phyloP scores from a whole-genome alignment of 2,888 invertebrate species.

The Drosophila cognata region DNA sequence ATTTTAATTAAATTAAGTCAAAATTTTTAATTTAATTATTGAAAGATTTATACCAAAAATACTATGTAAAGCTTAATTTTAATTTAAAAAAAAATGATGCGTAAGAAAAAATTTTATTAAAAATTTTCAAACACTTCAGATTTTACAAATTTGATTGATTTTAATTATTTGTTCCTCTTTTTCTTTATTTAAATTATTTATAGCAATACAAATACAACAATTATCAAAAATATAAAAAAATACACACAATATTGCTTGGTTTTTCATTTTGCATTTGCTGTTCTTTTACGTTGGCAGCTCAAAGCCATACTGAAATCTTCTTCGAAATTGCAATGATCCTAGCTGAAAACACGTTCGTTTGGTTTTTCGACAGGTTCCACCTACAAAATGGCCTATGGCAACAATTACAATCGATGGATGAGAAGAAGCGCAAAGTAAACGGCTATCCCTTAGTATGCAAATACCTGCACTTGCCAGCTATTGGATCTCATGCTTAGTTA shows the following conservation, averaged over 20 bases:
- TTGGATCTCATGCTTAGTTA: constrained; percentile 74
- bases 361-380: constrained; percentile 72
- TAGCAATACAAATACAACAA: constrained; percentile 53
- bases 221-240: constrained; percentile 23
- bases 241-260: constrained; percentile 19
- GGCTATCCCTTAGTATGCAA: constrained; percentile 17
- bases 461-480: constrained; percentile 12
- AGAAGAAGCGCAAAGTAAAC: constrained; percentile 36
- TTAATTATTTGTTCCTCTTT: constrained; percentile 45
- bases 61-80: constrained; percentile 78
- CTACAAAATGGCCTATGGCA: constrained; percentile 69
- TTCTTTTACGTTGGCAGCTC: constrained; percentile 33
- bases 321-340: constrained; percentile 10
- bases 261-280: constrained; percentile 34
- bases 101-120: constrained; percentile 75
- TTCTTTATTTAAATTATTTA: constrained; percentile 52
- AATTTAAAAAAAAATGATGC: constrained; percentile 64
- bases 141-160: constrained; percentile 65
- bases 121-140: constrained; percentile 77
- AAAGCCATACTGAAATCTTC: constrained; percentile 19
- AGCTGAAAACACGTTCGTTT: constrained; percentile 44
- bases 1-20: constrained; percentile 65
- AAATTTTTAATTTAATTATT: constrained; percentile 78
- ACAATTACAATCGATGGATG: constrained; percentile 62
- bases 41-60: constrained; percentile 81